Percentiles rank a stretch among this genome's conserved stretches.
These are phyloP conservation scores for Salvelinus alpinus DNA, from an alignment of 2,113 vertebrate genomes.

Conservation along the genomic window DNA sequence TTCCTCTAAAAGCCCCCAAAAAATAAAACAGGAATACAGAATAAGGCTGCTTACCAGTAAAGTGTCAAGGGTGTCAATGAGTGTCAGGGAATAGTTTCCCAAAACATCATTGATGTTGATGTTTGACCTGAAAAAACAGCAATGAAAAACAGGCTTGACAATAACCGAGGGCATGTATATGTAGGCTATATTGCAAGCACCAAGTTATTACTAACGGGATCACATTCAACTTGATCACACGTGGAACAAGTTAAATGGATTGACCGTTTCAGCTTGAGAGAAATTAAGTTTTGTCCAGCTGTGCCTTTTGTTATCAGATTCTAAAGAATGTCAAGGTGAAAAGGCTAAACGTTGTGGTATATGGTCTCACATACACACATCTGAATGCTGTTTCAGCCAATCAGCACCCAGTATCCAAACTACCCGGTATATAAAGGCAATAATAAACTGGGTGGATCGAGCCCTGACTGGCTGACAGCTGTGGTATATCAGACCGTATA, in stretches of 20 bases:
- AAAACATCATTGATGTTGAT: constrained; percentile 98
- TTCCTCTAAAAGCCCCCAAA: no score
- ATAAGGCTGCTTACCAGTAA: constrained; percentile 83
- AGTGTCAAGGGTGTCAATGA: constrained; percentile 94
- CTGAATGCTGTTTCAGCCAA: no score
- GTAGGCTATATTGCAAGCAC: not conserved
- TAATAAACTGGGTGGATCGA: no score
- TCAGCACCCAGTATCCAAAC: no score
- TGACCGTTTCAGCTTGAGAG: not conserved
- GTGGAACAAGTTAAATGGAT: not conserved
- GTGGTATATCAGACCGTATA: no score
- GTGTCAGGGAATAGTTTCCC: constrained; percentile 95
- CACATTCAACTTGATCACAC: constrained; percentile 4
- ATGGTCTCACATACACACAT: no score
- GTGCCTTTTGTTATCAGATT: not conserved
- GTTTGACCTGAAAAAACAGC: constrained; percentile 84
- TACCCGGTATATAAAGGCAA: no score
- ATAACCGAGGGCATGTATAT: not conserved
- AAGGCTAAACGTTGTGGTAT: no score
- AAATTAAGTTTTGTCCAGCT: not conserved
- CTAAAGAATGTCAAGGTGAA: not conserved
- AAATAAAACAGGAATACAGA: not conserved
- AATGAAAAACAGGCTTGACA: constrained; percentile 7
- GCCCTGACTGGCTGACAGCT: no score
- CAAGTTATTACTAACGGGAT: not conserved